Conservation (phyloP, 2,888 invertebrate genomes). For the Adelognathus sp. region DNA sequence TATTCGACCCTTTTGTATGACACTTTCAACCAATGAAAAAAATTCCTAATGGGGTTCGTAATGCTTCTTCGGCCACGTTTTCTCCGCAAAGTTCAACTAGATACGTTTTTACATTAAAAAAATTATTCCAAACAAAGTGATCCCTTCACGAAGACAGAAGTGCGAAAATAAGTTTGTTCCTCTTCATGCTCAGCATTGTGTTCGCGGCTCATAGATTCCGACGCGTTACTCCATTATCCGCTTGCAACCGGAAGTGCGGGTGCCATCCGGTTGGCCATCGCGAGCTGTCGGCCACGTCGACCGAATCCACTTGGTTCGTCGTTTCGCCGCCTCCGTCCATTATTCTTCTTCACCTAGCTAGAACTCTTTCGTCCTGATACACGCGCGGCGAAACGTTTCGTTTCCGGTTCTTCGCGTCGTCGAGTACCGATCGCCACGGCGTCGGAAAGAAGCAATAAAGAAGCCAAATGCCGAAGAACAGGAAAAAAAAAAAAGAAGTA, state of each 20-base stretch:
- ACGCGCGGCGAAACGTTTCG: not conserved
- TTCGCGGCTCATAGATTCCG: not conserved
- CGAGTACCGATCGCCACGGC: not conserved
- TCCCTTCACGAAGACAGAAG: not conserved
- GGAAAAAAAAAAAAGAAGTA: not conserved
- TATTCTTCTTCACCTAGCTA: conserved; percentile 10
- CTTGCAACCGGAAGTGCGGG: conserved; percentile 9
- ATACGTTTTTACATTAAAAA: too few species aligned
- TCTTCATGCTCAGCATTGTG: not conserved
- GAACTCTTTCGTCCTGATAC: not conserved
- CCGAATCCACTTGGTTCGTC: conserved; percentile 17
- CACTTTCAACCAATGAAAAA: too few species aligned
- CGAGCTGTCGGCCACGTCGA: conserved; percentile 8
- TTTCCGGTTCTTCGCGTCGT: conserved; percentile 12
- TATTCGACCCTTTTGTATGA: too few species aligned
- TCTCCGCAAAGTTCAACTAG: too few species aligned
- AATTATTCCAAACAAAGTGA: not conserved
- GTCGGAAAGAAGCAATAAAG: not conserved
- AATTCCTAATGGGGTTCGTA: too few species aligned
- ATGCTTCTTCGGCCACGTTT: too few species aligned
- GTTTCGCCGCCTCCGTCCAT: conserved; percentile 8
- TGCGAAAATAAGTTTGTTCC: not conserved
- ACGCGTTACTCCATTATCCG: not conserved
- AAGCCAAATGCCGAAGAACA: conserved; percentile 2
- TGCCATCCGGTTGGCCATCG: not conserved